Conservation (phyloP, 2,797 vertebrate genomes). For the Periophthalmus magnuspinnatus region DNA sequence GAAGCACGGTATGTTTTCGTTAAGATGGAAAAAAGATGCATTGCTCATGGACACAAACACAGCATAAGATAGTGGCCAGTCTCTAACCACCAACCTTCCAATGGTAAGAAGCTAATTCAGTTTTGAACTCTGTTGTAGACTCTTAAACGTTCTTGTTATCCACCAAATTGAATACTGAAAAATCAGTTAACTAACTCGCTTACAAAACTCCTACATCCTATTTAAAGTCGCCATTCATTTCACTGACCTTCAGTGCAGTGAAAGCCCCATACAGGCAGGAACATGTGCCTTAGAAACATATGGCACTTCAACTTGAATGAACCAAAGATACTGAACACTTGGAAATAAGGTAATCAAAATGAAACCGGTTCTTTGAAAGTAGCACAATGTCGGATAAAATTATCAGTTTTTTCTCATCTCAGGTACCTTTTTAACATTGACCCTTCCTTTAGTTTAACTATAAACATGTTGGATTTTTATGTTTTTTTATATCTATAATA, state of each 20-base stretch:
- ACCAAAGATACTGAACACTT: slow-evolving; percentile 9
- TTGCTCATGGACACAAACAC: too few relatives aligned
- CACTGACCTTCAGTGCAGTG: slow-evolving; percentile 28
- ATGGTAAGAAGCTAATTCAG: too few relatives aligned
- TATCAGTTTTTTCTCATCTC: slow-evolving; percentile 14
- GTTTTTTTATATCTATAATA: not conserved
- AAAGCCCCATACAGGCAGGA: slow-evolving; percentile 24
- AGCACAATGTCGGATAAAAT: not conserved
- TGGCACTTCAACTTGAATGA: slow-evolving; percentile 8
- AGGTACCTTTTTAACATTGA: slow-evolving; percentile 14
- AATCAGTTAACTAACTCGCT: not conserved
- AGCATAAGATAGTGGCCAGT: too few relatives aligned
- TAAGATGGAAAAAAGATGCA: too few relatives aligned
- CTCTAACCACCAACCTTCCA: too few relatives aligned
- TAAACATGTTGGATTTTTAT: slow-evolving; percentile 3
- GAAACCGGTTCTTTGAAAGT: slow-evolving; percentile 19
- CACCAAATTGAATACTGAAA: not conserved
- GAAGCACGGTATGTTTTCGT: too few relatives aligned
- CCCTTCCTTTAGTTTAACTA: slow-evolving; percentile 21
- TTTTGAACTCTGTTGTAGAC: not conserved
- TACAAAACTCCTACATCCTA: not conserved
- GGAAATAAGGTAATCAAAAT: slow-evolving; percentile 15
- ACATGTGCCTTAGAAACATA: slow-evolving; percentile 17
- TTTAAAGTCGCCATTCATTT: not conserved
- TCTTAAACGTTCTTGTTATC: not conserved